phyloP scores from a whole-genome alignment of 2,113 vertebrate species.

The Hippocampus mohnikei region DNA sequence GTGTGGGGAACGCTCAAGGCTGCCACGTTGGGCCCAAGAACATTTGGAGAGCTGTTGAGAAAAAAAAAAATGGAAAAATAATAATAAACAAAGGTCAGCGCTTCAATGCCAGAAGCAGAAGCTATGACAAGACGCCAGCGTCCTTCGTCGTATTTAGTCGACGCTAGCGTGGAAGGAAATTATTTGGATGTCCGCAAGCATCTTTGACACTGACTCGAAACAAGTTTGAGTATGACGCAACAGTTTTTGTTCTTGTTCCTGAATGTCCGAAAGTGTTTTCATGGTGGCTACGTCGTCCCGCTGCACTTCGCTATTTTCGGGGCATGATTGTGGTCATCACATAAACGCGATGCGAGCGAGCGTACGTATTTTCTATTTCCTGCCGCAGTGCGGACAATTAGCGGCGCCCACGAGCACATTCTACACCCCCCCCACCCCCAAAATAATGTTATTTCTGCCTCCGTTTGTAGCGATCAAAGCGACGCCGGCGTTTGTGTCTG shows the following conservation, averaged over 20 bases:
- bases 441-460: slow-evolving; percentile 33
- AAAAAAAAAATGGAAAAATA: slow-evolving; percentile 14
- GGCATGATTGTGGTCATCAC: not conserved
- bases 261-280: not conserved
- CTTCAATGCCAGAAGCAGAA: slow-evolving; percentile 42
- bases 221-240: too few relatives aligned
- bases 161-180: not conserved
- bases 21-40: slow-evolving; percentile 45
- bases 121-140: slow-evolving; percentile 7
- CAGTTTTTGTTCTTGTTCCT: not conserved
- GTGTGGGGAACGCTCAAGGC: slow-evolving; percentile 47
- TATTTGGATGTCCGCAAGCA: not conserved
- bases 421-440: not conserved
- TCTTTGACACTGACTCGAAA: not conserved
- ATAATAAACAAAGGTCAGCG: slow-evolving; percentile 33
- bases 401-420: slow-evolving; percentile 15
- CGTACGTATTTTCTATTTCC: not conserved
- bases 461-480: slow-evolving; percentile 53
- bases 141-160: slow-evolving; percentile 11
- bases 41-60: slow-evolving; percentile 44
- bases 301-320: not conserved
- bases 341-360: not conserved
- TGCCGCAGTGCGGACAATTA: slow-evolving; percentile 36
- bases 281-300: not conserved
- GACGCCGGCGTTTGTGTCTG: slow-evolving; percentile 22